Evolutionary conservation across 2,113 vertebrate genomes (phyloP).

Genomic region (Eublepharis macularius): DNA sequence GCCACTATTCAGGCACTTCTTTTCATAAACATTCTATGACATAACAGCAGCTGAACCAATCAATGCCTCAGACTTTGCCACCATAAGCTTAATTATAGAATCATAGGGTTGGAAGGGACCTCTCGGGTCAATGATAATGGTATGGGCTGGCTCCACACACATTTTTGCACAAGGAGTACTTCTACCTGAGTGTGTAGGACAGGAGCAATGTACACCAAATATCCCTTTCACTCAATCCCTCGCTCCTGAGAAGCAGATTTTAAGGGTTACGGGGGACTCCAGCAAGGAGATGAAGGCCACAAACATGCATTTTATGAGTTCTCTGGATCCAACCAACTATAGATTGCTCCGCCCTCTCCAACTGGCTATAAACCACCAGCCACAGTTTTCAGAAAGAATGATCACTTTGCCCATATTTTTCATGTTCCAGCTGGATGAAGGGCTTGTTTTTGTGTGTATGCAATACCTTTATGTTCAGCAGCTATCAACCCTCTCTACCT

Average conservation of each 20-base stretch:
- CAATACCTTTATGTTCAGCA: neutral
- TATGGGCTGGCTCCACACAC: neutral
- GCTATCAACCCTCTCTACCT: neutral
- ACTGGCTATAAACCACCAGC: neutral
- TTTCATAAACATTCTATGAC: neutral
- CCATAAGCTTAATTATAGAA: neutral
- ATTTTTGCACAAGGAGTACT: neutral
- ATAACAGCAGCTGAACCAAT: neutral
- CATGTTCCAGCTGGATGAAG: neutral
- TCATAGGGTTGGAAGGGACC: too few species aligned
- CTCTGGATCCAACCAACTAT: too few species aligned
- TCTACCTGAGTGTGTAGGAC: too few species aligned
- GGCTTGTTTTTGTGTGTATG: neutral
- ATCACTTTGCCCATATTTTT: neutral
- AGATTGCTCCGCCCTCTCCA: neutral
- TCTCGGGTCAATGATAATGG: too few species aligned
- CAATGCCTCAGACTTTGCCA: neutral
- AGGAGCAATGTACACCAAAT: too few species aligned
- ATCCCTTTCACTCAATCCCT: too few species aligned
- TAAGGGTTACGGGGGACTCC: too few species aligned
- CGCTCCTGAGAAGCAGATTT: too few species aligned
- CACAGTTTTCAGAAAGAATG: neutral
- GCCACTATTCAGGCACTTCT: neutral
- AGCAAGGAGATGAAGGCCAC: too few species aligned
- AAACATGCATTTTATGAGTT: too few species aligned